Evolutionary conservation across 2,888 invertebrate species (phyloP).

Genomic region (Oligia fasciuncula): DNA sequence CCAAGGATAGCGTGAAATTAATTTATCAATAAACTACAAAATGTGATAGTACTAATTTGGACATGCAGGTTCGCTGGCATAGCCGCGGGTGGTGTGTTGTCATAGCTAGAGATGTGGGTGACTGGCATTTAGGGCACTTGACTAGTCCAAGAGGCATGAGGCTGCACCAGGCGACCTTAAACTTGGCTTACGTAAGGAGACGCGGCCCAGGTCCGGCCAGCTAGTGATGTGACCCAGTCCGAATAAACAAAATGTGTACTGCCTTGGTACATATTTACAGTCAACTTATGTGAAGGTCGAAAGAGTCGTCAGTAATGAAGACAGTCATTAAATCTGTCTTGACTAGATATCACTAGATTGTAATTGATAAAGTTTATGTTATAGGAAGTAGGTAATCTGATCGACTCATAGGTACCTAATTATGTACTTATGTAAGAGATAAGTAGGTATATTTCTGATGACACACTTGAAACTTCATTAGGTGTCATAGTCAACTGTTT

Average conservation of each 20-base stretch:
- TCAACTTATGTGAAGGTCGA: conserved; percentile 49
- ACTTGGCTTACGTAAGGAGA: conserved; percentile 83
- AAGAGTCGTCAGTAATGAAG: conserved; percentile 58
- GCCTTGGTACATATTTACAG: conserved; percentile 21
- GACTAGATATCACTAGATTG: conserved; percentile 49
- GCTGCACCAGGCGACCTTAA: conserved; percentile 80
- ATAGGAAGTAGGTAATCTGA: conserved; percentile 47
- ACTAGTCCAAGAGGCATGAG: conserved; percentile 62
- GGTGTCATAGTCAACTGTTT: neutral
- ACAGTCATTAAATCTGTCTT: conserved; percentile 50
- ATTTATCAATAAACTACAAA: conserved; percentile 44
- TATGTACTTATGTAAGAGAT: neutral
- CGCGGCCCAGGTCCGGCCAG: conserved; percentile 42
- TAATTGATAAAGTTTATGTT: conserved; percentile 46
- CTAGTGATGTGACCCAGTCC: conserved; percentile 56
- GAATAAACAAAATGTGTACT: conserved; percentile 35
- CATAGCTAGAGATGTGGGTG: conserved; percentile 55
- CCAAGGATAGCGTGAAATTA: conserved; percentile 49
- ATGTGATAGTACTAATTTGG: conserved; percentile 48
- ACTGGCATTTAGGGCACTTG: conserved; percentile 63
- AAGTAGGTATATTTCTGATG: neutral
- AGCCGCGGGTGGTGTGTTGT: conserved; percentile 57
- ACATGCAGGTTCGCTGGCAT: conserved; percentile 28
- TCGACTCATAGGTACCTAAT: neutral
- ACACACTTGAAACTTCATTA: conserved; percentile 14